Evolutionary conservation across 2,797 vertebrate species (phyloP), one percentile per base, ranked within the genome.

Genomic region (Sardinella longiceps): DNA sequence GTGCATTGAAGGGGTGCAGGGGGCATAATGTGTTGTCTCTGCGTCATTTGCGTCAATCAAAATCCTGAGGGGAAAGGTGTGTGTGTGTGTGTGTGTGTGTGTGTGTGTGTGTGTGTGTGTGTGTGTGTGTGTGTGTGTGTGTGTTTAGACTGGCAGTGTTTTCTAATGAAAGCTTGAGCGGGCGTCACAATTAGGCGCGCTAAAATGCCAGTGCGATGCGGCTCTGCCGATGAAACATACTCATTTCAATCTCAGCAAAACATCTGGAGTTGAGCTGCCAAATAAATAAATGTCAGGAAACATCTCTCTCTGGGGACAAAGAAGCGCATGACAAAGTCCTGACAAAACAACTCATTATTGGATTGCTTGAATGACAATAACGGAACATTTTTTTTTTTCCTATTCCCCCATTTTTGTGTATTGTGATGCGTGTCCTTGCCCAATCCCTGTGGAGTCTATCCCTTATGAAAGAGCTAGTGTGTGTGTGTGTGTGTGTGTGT

Each of bases 381-480:
- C 30, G 3, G 2, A 23, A 3, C 18, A 4, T 20, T 53, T 53
- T 4, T 53, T 53, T 0, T 20, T 30, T 33, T 23, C n/a, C n/a
- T 7, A 1, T 66, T 63, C 25, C 2, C n/a, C 6, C n/a, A 58
- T 80, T n/a, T n/a, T n/a, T n/a, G n/a, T n/a, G n/a, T n/a, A n/a
- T n/a, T n/a, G n/a, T 84, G 45, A 83, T 80, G 50, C 48, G 84
- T 83, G 81, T 87, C 85, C 70, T 46, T 46, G 37, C 33, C 56
- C 20, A 6, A 58, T 58, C 5, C 56, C 20, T 58, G 15, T 58
- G 39, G 43, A 43, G 43, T 43, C 4, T 1, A 43, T 43, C 43
- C 7, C 4, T 43, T 43, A 43, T 43, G 43, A 43, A n/a, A n/a
- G n/a, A 46, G 45, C 3, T 80, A 70, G 48, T 46, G 28, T 80